Evolutionary conservation across 2,113 vertebrate species (phyloP).

Genomic region (Melierax canorus): DNA sequence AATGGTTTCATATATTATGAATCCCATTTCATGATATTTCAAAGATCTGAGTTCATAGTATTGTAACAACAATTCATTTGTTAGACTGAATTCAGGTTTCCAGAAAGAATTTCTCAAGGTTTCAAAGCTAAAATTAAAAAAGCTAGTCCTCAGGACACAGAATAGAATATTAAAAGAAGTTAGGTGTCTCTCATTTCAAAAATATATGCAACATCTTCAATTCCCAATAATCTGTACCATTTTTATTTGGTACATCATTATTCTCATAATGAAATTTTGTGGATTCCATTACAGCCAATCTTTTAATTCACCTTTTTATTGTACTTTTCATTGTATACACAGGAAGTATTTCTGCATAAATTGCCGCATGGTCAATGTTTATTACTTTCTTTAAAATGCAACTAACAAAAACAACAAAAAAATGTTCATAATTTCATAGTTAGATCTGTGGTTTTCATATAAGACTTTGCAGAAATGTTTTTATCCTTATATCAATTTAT

Average conservation of each 20-base stretch:
- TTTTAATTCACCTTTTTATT: background rate
- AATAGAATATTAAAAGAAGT: background rate
- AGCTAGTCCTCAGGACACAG: background rate
- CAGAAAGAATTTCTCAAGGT: background rate
- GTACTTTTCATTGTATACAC: background rate
- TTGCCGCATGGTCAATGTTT: background rate
- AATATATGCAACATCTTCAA: background rate
- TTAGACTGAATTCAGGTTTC: background rate
- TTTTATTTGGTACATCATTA: background rate
- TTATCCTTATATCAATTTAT: background rate
- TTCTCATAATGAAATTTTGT: background rate
- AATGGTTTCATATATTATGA: background rate
- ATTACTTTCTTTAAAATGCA: background rate
- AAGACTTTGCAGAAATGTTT: background rate
- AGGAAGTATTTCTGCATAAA: background rate
- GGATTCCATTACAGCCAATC: background rate
- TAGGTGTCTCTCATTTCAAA: background rate
- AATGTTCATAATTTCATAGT: background rate
- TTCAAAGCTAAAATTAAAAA: background rate
- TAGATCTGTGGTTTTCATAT: background rate
- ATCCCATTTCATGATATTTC: background rate
- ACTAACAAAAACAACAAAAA: background rate
- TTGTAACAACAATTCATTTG: background rate
- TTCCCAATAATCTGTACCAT: background rate
- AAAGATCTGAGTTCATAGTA: background rate